These are phyloP conservation scores for Lithodes maja DNA, from an alignment of 2,888 invertebrate genomes.

Conservation along the genomic window DNA sequence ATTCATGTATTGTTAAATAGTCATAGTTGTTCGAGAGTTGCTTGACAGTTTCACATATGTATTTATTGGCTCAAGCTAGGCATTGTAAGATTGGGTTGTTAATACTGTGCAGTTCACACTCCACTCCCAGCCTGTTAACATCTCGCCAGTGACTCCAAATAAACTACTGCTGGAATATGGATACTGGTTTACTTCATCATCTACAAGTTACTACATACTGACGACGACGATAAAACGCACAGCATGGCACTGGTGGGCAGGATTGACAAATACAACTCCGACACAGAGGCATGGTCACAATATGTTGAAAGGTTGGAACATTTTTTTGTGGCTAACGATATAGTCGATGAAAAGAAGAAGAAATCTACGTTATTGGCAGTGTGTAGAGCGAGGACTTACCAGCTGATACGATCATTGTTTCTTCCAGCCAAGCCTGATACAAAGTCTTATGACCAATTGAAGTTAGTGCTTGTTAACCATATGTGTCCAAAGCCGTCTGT, in stretches of 20 bases:
- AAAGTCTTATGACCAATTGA: neutral
- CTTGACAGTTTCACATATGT: too few relatives aligned
- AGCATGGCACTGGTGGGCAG: neutral
- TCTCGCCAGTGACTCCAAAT: too few relatives aligned
- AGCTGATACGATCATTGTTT: neutral
- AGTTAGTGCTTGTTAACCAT: neutral
- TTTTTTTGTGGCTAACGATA: conserved; percentile 17
- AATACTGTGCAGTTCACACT: too few relatives aligned
- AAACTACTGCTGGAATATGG: too few relatives aligned
- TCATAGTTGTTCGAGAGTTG: too few relatives aligned
- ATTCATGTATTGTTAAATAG: too few relatives aligned
- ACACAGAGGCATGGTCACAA: neutral
- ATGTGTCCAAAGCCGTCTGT: conserved; percentile 15
- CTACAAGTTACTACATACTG: conserved; percentile 15
- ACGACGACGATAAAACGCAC: neutral
- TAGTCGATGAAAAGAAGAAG: conserved; percentile 6
- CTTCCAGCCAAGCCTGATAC: neutral
- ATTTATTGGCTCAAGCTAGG: too few relatives aligned
- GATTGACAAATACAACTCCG: neutral
- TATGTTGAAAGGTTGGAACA: conserved; percentile 14
- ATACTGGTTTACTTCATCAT: too few relatives aligned
- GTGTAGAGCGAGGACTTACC: conserved; percentile 14
- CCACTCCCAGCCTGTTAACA: too few relatives aligned
- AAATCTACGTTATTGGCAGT: conserved; percentile 19
- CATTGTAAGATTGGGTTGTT: too few relatives aligned